Percentiles rank a stretch among this genome's conserved stretches.
phyloP scores from a whole-genome alignment of 2,888 invertebrate genomes.

The Parnassius glacialis region DNA sequence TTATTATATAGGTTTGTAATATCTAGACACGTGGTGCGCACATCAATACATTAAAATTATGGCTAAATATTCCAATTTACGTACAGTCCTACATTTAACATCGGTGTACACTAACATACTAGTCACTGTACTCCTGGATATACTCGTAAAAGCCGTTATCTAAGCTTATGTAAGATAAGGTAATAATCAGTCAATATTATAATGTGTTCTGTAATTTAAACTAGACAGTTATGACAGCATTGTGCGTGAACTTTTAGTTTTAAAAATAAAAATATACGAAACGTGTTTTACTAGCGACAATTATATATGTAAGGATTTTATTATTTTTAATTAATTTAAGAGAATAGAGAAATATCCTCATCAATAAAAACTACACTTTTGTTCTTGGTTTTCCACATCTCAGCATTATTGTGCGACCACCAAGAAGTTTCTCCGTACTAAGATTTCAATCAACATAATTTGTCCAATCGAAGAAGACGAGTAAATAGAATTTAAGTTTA shows the following conservation, averaged over 20 bases:
- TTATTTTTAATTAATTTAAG: no score
- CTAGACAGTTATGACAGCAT: conserved; percentile 11
- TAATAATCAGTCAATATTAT: conserved; percentile 39
- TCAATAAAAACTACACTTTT: neutral
- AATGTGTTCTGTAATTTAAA: conserved; percentile 22
- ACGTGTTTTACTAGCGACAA: no score
- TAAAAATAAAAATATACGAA: no score
- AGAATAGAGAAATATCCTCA: no score
- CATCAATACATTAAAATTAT: conserved; percentile 29
- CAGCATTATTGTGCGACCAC: conserved; percentile 14
- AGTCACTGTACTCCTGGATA: conserved; percentile 11
- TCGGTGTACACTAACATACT: conserved; percentile 21
- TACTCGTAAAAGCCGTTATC: conserved; percentile 30
- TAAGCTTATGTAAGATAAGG: conserved; percentile 30
- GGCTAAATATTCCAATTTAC: conserved; percentile 4
- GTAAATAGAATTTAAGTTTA: neutral
- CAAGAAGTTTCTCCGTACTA: neutral
- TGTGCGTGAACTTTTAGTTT: conserved; percentile 20
- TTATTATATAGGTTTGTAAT: conserved; percentile 22
- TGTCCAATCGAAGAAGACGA: neutral
- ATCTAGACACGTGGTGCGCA: conserved; percentile 31
- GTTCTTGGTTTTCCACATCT: neutral
- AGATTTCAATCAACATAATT: conserved; percentile 1
- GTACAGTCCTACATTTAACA: conserved; percentile 16
- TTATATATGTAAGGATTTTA: no score